Base-by-base conservation (phyloP, 1,140 invertebrate genomes). In the Rhyzopertha dominica region DNA sequence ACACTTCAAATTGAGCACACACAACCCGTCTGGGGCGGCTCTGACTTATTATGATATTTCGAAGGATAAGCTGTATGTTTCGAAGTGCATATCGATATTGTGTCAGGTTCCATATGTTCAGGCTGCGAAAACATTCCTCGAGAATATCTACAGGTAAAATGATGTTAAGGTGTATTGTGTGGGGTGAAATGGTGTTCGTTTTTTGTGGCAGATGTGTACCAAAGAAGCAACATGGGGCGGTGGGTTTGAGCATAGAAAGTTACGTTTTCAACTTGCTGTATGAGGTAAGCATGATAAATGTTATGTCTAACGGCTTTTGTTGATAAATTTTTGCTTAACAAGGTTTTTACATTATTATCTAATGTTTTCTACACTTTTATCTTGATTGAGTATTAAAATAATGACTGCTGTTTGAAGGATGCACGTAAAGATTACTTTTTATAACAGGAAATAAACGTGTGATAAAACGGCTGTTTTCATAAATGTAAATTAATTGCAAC, bases 181-280 rank as follows among this genome's bases (percentile, higher is more conserved):
- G 22, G 7, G 8, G 18, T 22, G 22, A 5, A 20, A 37, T 37
- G n/a, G 7, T 5, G 39, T 25, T 5, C 36, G 17, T 22, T 43
- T 71, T 73, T 18, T n/a, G n/a, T n/a, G n/a, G n/a, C 53, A 84
- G 81, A 68, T 86, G 82, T 72, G 75, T 84, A 68, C 82, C 82
- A 51, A 76, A 81, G 54, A 79, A 83, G 61, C 80, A 81, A 5
- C 79, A 79, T 61, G 79, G 81, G 4, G 77, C 80, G 10, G 76
- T 79, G 36, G 78, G 81, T 25, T 71, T 87, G 14, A 87, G 84
- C 59, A 71, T 96, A 24, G 95, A 98, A 69, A 88, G 87, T 23
- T 94, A 94, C 70, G 85, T 98, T 0, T 95, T 94, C 69, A 96
- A 96, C 73, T 73, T 98, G 38, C 73, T 98, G 4, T 94, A 95